Percentiles rank a stretch among this genome's conserved stretches.
phyloP scores from a whole-genome alignment of 2,888 invertebrate genomes.

The Suillia variegata region DNA sequence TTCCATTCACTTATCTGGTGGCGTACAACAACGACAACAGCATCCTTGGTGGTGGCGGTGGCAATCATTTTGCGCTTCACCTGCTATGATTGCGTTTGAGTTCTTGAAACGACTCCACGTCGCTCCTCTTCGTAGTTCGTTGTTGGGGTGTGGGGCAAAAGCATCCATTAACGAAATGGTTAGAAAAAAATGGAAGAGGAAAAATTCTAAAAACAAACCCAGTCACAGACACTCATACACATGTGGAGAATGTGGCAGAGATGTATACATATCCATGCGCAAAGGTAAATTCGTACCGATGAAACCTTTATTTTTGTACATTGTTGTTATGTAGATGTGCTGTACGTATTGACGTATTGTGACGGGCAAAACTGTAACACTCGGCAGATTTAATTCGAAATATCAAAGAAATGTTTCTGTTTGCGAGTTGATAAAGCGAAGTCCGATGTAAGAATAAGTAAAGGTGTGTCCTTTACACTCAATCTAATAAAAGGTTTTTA shows the following conservation, averaged over 20 bases:
- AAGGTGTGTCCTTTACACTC: too few relatives aligned
- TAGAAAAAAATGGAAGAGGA: background rate
- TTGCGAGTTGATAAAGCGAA: too few relatives aligned
- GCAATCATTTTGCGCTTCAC: conserved; percentile 13
- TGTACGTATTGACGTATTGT: too few relatives aligned
- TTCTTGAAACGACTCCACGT: background rate
- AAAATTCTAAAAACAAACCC: background rate
- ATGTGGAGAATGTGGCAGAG: background rate
- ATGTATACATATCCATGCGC: background rate
- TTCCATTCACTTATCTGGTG: background rate
- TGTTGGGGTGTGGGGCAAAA: background rate
- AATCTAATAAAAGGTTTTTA: too few relatives aligned
- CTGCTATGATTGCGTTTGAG: conserved; percentile 10
- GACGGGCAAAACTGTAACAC: too few relatives aligned
- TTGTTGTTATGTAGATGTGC: too few relatives aligned
- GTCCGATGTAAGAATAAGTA: too few relatives aligned
- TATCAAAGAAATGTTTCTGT: too few relatives aligned
- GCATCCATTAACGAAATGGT: background rate
- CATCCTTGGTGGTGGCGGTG: background rate
- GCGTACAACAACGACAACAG: background rate
- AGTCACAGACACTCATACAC: too few relatives aligned
- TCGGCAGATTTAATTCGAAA: too few relatives aligned
- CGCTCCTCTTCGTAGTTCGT: background rate
- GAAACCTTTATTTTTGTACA: too few relatives aligned
- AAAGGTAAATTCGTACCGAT: too few relatives aligned